Base-by-base conservation (phyloP, 53 echinoderm and acorn worm species). In the Paracentrotus lividus region DNA sequence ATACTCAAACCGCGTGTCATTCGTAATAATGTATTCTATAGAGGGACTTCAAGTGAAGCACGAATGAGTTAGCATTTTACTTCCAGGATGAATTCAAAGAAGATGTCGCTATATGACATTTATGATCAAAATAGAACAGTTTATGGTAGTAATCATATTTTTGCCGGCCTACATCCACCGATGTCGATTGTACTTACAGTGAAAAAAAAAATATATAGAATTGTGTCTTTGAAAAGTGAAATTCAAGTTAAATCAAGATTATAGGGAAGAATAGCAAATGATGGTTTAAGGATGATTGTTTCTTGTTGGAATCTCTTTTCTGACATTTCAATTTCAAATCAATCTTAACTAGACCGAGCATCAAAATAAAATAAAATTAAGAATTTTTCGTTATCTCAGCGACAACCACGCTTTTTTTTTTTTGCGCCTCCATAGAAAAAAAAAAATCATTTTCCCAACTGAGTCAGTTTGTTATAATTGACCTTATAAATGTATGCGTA, bases 21-120 rank as follows among this genome's bases (percentile, higher is more conserved):
- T 76, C 26, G 81, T n/a, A n/a, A n/a, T n/a, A 47, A 47, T n/a
- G 44, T 47, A 81, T 81, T 81, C 81, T n/a, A n/a, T n/a, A n/a
- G 47, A 47, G 81, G 81, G 81, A 81, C 45, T 49, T 27, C 10
- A 47, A 45, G 81, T 33, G 27, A 24, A 81, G 81, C 47, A 81
- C 47, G 81, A 81, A 81, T 81, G 81, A 81, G 81, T 81, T 45
- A 47, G 81, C 81, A 45, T 81, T 81, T 81, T 47, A 81, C 47
- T 81, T 81, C 81, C 81, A 81, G 24, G 10, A 23, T 81, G 24
- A 45, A 81, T 81, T n/a, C n/a, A 47, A 81, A 81, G 47, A 81
- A 81, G 81, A 81, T 81, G 81, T 81, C 44, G 81, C 47, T 47
- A n/a, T n/a, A 12, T 47, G 47, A 9, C 44, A 81, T 14, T 81